phyloP scores from a whole-genome alignment of 2,113 vertebrate genomes.

The Periophthalmus modestus region DNA sequence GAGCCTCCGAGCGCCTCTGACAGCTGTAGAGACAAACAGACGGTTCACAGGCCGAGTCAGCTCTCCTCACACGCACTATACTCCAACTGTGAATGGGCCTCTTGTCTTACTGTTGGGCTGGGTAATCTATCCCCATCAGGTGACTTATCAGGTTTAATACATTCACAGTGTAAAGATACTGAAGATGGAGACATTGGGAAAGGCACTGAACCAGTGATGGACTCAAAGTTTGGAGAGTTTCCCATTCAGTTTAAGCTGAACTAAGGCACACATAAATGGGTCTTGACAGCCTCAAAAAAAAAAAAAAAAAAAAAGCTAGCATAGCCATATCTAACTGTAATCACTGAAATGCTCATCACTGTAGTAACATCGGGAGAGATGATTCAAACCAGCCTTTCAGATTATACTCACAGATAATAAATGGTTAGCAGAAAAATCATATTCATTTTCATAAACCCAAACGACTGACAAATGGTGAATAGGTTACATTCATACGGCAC shows the following conservation, averaged over 20 bases:
- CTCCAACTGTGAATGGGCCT: conserved; percentile 56
- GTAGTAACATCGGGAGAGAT: no score
- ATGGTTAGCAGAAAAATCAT: no score
- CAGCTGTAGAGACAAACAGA: conserved; percentile 45
- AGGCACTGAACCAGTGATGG: background rate
- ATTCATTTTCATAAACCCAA: no score
- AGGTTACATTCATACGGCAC: no score
- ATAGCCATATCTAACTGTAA: background rate
- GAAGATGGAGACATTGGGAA: background rate
- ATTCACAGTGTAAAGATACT: background rate
- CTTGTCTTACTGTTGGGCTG: conserved; percentile 30
- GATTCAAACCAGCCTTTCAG: no score
- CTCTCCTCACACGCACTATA: conserved; percentile 3
- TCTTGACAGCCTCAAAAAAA: background rate
- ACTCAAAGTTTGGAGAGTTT: background rate
- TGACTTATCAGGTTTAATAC: background rate
- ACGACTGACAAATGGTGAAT: no score
- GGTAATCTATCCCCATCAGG: background rate
- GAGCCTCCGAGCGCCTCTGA: conserved; percentile 22
- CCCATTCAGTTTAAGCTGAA: background rate
- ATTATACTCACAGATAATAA: no score
- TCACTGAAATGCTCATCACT: no score
- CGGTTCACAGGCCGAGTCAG: conserved; percentile 8
- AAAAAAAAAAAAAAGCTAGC: no score
- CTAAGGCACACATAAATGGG: background rate